Evolutionary conservation across 2,888 invertebrate species (phyloP).

Genomic region (Orthosia cruda): DNA sequence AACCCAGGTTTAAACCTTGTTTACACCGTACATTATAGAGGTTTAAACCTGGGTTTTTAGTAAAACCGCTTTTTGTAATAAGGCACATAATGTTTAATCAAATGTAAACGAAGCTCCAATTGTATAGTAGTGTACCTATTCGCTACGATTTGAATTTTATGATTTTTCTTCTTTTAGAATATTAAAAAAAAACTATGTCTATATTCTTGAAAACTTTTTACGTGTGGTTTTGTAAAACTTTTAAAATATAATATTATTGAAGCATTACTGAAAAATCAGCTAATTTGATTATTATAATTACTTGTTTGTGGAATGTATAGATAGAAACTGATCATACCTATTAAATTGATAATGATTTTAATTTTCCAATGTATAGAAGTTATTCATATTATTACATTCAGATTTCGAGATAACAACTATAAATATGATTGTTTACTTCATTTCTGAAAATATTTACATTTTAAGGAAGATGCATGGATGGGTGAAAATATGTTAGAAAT

Average conservation of each 20-base stretch:
- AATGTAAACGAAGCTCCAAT: not conserved
- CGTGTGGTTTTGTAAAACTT: slow-evolving; percentile 4
- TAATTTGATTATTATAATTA: slow-evolving; percentile 29
- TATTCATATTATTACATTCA: slow-evolving; percentile 65
- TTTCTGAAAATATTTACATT: slow-evolving; percentile 77
- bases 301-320: slow-evolving; percentile 68
- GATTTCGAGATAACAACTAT: slow-evolving; percentile 72
- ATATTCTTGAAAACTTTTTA: not conserved
- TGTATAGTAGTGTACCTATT: not conserved
- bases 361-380: slow-evolving; percentile 64
- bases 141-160: not conserved
- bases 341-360: slow-evolving; percentile 54
- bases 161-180: not conserved
- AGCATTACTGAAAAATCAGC: slow-evolving; percentile 17
- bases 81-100: not conserved
- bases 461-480: slow-evolving; percentile 74
- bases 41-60: too few relatives aligned
- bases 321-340: slow-evolving; percentile 62
- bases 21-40: too few relatives aligned
- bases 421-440: slow-evolving; percentile 72
- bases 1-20: too few relatives aligned
- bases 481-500: slow-evolving; percentile 64
- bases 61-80: too few relatives aligned
- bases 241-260: slow-evolving; percentile 8
- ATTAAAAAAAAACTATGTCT: not conserved